phyloP scores from a whole-genome alignment of 2,888 invertebrate species.

The Melieria crassipennis region DNA sequence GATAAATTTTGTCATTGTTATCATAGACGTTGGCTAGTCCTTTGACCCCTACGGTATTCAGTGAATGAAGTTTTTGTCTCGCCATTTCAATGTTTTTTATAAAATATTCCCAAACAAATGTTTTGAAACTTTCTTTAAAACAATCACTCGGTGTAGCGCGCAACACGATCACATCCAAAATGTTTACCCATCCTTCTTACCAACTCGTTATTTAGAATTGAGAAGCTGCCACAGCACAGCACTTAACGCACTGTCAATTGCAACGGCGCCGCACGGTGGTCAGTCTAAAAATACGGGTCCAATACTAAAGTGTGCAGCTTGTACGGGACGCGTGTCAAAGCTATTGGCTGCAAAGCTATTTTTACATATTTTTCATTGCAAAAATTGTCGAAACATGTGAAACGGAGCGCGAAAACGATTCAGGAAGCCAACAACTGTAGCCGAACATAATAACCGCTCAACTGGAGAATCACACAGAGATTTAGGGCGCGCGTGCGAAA shows the following conservation, averaged over 20 bases:
- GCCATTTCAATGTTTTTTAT: not conserved
- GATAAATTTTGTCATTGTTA: too few species aligned
- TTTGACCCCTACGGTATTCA: not conserved
- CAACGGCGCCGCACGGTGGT: conserved; percentile 42
- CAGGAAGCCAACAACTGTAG: conserved; percentile 16
- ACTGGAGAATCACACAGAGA: too few species aligned
- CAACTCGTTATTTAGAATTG: too few species aligned
- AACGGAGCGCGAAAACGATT: not conserved
- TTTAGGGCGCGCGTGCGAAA: not conserved
- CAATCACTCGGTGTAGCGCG: not conserved
- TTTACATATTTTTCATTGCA: conserved; percentile 23
- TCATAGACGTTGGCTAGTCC: too few species aligned
- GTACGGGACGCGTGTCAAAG: conserved; percentile 12
- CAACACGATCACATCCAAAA: too few species aligned
- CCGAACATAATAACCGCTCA: not conserved
- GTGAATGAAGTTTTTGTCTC: not conserved
- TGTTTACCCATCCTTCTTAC: too few species aligned
- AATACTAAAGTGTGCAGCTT: conserved; percentile 43
- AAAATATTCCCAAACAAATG: not conserved
- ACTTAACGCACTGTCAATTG: not conserved
- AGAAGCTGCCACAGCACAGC: too few species aligned
- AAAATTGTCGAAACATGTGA: conserved; percentile 27
- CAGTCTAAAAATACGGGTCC: conserved; percentile 61
- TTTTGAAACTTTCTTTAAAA: not conserved
- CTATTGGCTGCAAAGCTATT: conserved; percentile 29